Evolutionary conservation across 2,888 invertebrate genomes (phyloP), one percentile per base, ranked within the genome.

Genomic region (Myathropa florea): DNA sequence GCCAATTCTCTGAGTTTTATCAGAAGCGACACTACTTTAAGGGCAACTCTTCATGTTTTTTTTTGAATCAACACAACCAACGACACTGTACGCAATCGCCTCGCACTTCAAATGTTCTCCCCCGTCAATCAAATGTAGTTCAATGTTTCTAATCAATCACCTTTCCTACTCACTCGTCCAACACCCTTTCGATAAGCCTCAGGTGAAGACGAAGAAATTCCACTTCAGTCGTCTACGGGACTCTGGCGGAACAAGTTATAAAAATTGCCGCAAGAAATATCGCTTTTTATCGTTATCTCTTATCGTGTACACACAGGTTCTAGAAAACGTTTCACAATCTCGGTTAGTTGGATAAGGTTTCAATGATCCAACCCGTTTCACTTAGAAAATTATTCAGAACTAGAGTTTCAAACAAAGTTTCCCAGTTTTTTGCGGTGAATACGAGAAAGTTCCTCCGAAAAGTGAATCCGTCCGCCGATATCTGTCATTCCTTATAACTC

Each of bases 131-230:
- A 72, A 61, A 61, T 63, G 61, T 68, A 18, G 59, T 55, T 65
- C 28, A 71, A n/a, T 14, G 60, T 71, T 68, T 59, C 53, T 68
- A 57, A 86, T 86, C 82, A 73, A 83, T 85, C 71, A 72, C 59
- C 53, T 70, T 72, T 33, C 53, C 39, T 57, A 33, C 59, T 72
- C 76, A 67, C 65, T 73, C 78, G 72, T 30, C 63, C 53, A 21
- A 23, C 60, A 64, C 36, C 36, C 46, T 18, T 4, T 68, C 71
- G 86, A 86, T 86, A 86, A 86, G 71, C 39, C 77, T 85, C 73
- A 85, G 63, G 63, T 67, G n/a, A 63, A 77, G 30, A 21, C 63
- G 18, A 63, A 36, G 46, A 59, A 61, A 60, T 76, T 67, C 26
- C 18, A 71, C 30, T 65, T 70, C 65, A 86, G 86, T 86, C 73